Percentiles rank a stretch among this genome's conserved stretches.
phyloP scores from a whole-genome alignment of 2,797 vertebrate species.

The Iguana delicatissima region DNA sequence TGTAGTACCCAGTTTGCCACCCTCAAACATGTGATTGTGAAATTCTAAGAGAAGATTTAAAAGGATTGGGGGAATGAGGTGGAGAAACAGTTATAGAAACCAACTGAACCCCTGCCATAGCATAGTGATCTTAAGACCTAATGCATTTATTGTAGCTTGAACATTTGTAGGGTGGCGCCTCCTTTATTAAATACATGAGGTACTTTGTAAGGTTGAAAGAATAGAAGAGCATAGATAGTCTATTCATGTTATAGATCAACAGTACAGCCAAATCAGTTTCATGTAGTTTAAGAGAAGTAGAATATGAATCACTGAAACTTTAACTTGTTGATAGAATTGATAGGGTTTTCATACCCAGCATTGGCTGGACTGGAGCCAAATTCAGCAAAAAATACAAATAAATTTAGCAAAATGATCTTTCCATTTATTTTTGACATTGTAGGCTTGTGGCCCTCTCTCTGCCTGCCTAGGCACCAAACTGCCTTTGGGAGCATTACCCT shows the following conservation, averaged over 20 bases:
- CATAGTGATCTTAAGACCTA: background rate
- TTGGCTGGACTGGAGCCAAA: too few species aligned
- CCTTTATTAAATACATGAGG: background rate
- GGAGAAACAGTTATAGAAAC: background rate
- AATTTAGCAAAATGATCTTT: too few species aligned
- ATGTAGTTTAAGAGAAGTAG: background rate
- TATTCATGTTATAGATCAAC: background rate
- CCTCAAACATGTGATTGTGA: background rate
- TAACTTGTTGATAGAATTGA: background rate
- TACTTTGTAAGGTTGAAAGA: background rate
- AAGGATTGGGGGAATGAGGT: background rate
- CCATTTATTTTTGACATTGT: too few species aligned
- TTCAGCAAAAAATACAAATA: too few species aligned
- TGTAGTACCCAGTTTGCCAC: background rate
- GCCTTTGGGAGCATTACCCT: too few species aligned
- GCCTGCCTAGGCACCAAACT: too few species aligned
- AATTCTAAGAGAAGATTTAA: background rate
- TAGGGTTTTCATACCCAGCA: too few species aligned
- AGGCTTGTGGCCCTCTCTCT: too few species aligned
- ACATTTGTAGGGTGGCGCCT: background rate
- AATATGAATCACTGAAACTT: background rate
- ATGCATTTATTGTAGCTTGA: background rate
- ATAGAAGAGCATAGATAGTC: background rate
- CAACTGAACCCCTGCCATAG: background rate
- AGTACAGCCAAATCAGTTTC: background rate